Evolutionary conservation across 2,797 vertebrate genomes (phyloP).

Genomic region (Iguana delicatissima): DNA sequence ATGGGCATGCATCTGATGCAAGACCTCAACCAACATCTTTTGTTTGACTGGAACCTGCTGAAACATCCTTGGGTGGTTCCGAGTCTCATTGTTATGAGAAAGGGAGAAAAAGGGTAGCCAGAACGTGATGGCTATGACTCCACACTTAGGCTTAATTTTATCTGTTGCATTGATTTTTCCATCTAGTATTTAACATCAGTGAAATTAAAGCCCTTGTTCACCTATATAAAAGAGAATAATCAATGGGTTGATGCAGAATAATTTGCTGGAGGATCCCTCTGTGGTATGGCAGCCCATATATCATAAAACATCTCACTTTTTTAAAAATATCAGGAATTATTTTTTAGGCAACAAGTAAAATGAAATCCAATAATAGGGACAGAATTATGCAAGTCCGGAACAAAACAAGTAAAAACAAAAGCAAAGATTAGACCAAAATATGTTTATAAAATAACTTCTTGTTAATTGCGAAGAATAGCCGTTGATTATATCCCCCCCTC

Average conservation of each 20-base stretch:
- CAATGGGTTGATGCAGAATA: neutral
- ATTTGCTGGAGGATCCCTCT: neutral
- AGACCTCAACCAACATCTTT: too few relatives aligned
- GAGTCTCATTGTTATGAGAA: neutral
- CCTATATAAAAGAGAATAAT: conserved; percentile 8
- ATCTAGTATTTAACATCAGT: neutral
- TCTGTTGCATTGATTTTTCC: conserved; percentile 2
- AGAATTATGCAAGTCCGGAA: too few relatives aligned
- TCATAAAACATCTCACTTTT: neutral
- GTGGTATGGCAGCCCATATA: neutral
- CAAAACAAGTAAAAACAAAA: too few relatives aligned
- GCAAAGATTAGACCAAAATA: too few relatives aligned
- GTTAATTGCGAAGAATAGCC: too few relatives aligned
- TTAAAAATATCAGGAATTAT: neutral
- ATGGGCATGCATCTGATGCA: too few relatives aligned
- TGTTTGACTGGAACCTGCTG: too few relatives aligned
- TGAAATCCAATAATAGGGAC: neutral
- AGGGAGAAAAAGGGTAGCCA: too few relatives aligned
- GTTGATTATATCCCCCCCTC: too few relatives aligned
- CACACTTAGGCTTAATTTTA: neutral
- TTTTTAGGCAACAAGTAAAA: neutral
- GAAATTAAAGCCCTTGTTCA: neutral
- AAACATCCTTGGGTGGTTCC: too few relatives aligned
- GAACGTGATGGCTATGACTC: neutral
- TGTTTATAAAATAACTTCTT: too few relatives aligned